phyloP scores from a whole-genome alignment of 2,888 invertebrate genomes.

The Flexamia atlantica region DNA sequence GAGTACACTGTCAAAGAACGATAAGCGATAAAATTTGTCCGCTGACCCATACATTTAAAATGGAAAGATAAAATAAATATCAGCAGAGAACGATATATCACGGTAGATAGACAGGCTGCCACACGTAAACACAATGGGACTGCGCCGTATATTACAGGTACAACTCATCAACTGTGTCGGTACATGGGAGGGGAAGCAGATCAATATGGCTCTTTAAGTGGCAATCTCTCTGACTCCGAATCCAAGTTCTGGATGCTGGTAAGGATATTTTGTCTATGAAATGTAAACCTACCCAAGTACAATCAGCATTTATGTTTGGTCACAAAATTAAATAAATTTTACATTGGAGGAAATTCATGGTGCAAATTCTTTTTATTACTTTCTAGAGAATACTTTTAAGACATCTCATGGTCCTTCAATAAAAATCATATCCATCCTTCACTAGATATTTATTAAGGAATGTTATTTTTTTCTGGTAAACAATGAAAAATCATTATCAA shows the following conservation, averaged over 20 bases:
- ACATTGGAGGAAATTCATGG: too few relatives aligned
- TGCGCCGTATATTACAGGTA: constrained; percentile 37
- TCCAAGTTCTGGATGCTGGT: not conserved
- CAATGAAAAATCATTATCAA: too few relatives aligned
- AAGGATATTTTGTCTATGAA: too few relatives aligned
- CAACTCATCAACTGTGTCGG: constrained; percentile 43
- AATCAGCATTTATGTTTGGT: too few relatives aligned
- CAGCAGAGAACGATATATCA: constrained; percentile 32
- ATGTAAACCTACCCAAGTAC: too few relatives aligned
- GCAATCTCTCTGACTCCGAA: not conserved
- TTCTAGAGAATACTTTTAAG: too few relatives aligned
- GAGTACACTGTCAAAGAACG: constrained; percentile 18
- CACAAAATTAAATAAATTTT: too few relatives aligned
- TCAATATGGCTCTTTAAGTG: constrained; percentile 50
- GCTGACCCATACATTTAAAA: constrained; percentile 42
- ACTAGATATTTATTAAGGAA: too few relatives aligned
- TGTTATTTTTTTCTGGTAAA: too few relatives aligned
- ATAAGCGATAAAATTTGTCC: constrained; percentile 42
- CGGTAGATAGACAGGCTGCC: constrained; percentile 30
- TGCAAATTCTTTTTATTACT: too few relatives aligned
- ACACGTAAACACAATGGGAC: constrained; percentile 26
- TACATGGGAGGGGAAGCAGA: constrained; percentile 67
- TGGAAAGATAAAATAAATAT: constrained; percentile 53
- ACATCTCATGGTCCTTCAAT: too few relatives aligned
- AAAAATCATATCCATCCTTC: too few relatives aligned